Evolutionary conservation across 2,113 vertebrate species (phyloP), one percentile per base, ranked within the genome.

Genomic region (Dendropsophus ebraccatus): DNA sequence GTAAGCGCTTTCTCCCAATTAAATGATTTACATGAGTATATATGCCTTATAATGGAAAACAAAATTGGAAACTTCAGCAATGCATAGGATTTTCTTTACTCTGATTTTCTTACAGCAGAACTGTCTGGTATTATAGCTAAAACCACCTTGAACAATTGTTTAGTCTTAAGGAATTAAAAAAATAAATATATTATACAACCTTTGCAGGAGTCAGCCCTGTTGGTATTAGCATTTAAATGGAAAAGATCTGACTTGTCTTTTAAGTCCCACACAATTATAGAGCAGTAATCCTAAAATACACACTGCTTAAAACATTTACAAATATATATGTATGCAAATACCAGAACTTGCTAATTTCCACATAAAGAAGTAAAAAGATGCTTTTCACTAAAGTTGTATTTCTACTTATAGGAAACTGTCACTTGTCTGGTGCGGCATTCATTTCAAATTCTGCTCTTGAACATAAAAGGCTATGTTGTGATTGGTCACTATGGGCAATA

Each of bases 191-290:
- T 67, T 67, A 16, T 67, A 30, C 28, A 67, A 67, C 62, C 28
- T 67, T 67, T 67, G 28, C 62, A 67, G 5, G 1, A 67, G 62
- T 67, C 28, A 32, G 28, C 28, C 28, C 32, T 32, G 62, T 67
- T 67, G 62, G 62, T 67, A 67, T 67, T 67, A 67, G 62, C 62
- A 67, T 67, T 67, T 67, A 67, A 67, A 67, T 67, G 28, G 62
- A 67, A 67, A 67, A 32, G 62, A 67, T 67, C 30, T 67, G 28
- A 67, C 62, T 30, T 67, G 12, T 67, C 62, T 32, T 30, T 65
- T 67, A 32, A 30, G 62, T 67, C 28, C 13, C 13, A 67, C 62
- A 67, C 14, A 67, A 67, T 67, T 67, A 67, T 32, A 67, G 28
- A 67, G 28, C 62, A 17, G 62, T 67, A 67, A 67, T 65, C 62